Conservation (phyloP, 37 sponge, comb jelly and placozoan genomes). For the Eunapius fragilis region DNA sequence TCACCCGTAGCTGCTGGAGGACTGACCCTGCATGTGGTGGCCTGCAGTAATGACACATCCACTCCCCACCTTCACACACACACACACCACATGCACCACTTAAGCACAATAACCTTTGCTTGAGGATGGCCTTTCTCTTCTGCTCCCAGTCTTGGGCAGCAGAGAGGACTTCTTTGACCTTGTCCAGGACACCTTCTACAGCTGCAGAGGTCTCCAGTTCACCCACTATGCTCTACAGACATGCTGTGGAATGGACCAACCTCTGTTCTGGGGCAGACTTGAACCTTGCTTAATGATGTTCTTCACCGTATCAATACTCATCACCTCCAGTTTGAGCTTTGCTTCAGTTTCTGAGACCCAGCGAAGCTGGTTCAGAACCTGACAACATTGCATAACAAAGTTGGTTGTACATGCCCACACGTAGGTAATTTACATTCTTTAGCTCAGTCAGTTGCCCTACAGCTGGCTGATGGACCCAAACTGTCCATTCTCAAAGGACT, state of each 20-base stretch:
- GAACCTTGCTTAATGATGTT: slow-evolving; percentile 32
- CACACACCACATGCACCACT: no score
- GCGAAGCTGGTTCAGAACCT: slow-evolving; percentile 28
- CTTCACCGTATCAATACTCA: slow-evolving; percentile 37
- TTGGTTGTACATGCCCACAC: no score
- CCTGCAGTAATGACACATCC: no score
- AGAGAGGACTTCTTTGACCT: slow-evolving; percentile 33
- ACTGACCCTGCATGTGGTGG: slow-evolving; percentile 23
- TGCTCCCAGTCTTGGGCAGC: slow-evolving; percentile 77
- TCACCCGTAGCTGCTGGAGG: slow-evolving; percentile 21
- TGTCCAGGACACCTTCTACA: slow-evolving; percentile 8
- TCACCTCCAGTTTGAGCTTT: slow-evolving; percentile 27
- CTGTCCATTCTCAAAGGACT: not conserved
- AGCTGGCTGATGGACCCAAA: not conserved
- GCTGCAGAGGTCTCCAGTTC: no score
- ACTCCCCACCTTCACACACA: no score
- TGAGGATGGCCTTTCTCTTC: slow-evolving; percentile 52
- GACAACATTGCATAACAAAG: not conserved
- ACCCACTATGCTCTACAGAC: no score
- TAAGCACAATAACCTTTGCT: slow-evolving; percentile 58
- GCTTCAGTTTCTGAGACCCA: slow-evolving; percentile 52
- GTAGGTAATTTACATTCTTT: slow-evolving; percentile 18
- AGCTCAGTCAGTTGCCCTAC: slow-evolving; percentile 40
- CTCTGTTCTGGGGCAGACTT: slow-evolving; percentile 8
- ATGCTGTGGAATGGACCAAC: not conserved